Base-by-base conservation (phyloP, 2,113 vertebrate genomes). In the Paedocypris sp. region DNA sequence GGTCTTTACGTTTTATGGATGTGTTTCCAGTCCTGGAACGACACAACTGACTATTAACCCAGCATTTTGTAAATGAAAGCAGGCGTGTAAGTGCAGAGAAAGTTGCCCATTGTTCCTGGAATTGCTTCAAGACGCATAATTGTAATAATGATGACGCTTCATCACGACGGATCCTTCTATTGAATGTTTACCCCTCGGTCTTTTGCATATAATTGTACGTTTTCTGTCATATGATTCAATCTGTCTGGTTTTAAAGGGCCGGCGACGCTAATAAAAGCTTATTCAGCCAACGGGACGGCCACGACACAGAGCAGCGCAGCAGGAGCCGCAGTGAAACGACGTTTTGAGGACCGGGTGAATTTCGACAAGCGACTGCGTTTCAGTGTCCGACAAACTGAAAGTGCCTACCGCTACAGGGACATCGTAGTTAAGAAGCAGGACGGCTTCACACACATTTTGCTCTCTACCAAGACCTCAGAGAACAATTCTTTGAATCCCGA, bases 341-440 rank as follows among this genome's bases (percentile, higher is more conserved):
- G 87, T 25, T 84, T 91, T 59, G 94, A 97, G 33, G 91, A 94
- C 29, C 82, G 91, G 13, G 87, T 89, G 0, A 88, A 87, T 22
- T 93, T 98, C 3, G 94, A 99, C 74, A 98, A 98, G 67, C 86
- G 93, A 11, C 82, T 97, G 33, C 82, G 94, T 6, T 93, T 94
- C 84, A 99, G 95, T 1, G 95, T 98, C 47, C 85, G 93, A 1
- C 94, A 98, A 64, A 98, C 93, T 0, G 94, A 99, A 78, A 98
- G 93, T 2, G 92, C 94, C 0, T 98, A 97, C 80, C 88, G 93
- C 12, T 99, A 98, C 80, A 86, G 95, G 41, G 93, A 99, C 78
- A 94, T 98, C 32, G 91, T 99, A 56, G 95, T 99, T 69, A 90
- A 91, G 73, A 98, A 98, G 42, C 94, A 97, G 32, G 95, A 98